Percentiles rank a stretch among this genome's conserved stretches.
phyloP scores from a whole-genome alignment of 2,113 vertebrate genomes.

The Myotis lucifugus region DNA sequence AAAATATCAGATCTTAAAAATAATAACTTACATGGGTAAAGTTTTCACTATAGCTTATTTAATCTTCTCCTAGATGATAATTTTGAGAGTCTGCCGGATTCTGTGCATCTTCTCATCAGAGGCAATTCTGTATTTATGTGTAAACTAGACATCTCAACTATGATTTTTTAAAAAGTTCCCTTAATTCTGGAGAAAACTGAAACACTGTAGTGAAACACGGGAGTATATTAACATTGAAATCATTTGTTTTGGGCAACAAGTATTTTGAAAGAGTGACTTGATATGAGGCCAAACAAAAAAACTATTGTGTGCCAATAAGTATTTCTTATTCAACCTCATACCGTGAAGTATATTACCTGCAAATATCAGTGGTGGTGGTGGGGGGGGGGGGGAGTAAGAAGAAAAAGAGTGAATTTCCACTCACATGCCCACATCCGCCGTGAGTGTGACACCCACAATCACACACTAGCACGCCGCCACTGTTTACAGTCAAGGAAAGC shows the following conservation, averaged over 20 bases:
- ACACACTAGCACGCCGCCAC: conserved; percentile 69
- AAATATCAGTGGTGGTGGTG: background rate
- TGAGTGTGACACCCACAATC: background rate
- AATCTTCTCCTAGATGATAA: conserved; percentile 27
- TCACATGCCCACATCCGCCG: conserved; percentile 47
- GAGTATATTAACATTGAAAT: background rate
- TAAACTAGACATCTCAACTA: background rate
- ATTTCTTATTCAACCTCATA: conserved; percentile 2
- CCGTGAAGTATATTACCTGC: conserved; percentile 40
- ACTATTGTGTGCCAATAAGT: background rate
- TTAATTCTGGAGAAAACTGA: background rate
- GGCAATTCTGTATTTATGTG: conserved; percentile 24
- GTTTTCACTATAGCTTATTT: conserved; percentile 49
- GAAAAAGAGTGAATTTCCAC: conserved; percentile 26
- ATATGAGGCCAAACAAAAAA: conserved; percentile 62
- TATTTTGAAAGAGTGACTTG: conserved; percentile 39
- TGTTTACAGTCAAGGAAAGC: conserved; percentile 84
- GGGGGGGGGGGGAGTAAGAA: background rate
- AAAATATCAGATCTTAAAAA: conserved; percentile 56
- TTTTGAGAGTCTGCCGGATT: background rate
- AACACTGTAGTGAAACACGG: background rate
- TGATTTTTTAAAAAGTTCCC: background rate
- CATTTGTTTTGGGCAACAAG: conserved; percentile 16
- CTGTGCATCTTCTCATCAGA: conserved; percentile 17
- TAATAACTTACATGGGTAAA: background rate